Base-by-base conservation (phyloP, 2,113 vertebrate genomes). In the Ceyx margarethae region DNA sequence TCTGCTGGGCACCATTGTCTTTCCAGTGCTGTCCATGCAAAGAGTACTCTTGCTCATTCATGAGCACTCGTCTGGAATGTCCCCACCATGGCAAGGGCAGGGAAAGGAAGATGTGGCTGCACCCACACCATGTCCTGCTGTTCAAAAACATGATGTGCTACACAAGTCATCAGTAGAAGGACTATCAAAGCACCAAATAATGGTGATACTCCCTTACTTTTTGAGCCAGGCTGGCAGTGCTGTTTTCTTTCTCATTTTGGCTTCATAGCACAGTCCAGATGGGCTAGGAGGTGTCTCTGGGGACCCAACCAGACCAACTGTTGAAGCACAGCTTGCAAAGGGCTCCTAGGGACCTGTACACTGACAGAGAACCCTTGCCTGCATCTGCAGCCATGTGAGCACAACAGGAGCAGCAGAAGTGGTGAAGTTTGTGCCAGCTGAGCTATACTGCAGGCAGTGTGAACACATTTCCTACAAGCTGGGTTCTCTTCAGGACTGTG, bases 81-180 rank as follows among this genome's bases (percentile, higher is more conserved):
- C 45, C 5, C 11, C 56, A 19, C 29, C 14, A 1, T 3, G 15
- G 15, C 42, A 23, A 10, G 8, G 74, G 22, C 23, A 62, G 33
- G 26, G 43, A 20, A 35, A 25, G 57, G 19, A 64, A 20, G 58
- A 20, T 19, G 8, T 3, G 23, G 50, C 48, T 79, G 65, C 46
- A 60, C 45, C 26, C 11, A 0, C 1, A 1, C 46, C 13, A 3
- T 8, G 54, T 42, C 56, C 33, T 25, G 16, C 46, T 69, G 56
- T 10, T 50, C 17, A 11, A 5, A 77, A 43, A 15, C 1, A 0
- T 21, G 9, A 22, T 2, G 9, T 29, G 33, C 37, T 60, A 33
- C 28, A 13, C 35, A 53, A 46, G 40, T 29, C 1, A 0, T 21
- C 23, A 33, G 71, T 9, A 33, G 56, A 56, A 71, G 64, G 33